Evolutionary conservation across 2,113 vertebrate species (phyloP).

Genomic region (Tachycineta bicolor): DNA sequence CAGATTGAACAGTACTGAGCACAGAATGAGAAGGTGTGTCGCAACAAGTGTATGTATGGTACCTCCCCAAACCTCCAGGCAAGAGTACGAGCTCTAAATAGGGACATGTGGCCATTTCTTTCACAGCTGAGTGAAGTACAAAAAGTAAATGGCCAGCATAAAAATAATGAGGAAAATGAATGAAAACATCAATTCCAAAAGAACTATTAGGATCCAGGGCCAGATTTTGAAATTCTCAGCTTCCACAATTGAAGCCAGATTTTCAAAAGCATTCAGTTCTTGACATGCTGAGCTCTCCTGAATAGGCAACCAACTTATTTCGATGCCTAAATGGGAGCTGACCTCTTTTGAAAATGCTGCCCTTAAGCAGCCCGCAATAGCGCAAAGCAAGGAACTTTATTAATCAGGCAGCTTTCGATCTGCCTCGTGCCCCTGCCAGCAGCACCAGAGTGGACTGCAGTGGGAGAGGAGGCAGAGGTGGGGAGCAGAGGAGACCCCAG

Average conservation of each 20-base stretch:
- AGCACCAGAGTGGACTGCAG: background rate
- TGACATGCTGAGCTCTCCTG: conserved; percentile 58
- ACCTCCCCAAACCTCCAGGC: conserved; percentile 44
- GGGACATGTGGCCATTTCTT: conserved; percentile 62
- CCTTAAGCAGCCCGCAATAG: conserved; percentile 44
- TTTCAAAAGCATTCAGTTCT: conserved; percentile 65
- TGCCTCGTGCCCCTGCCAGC: background rate
- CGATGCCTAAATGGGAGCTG: conserved; percentile 57
- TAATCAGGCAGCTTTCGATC: conserved; percentile 35
- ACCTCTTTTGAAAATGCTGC: conserved; percentile 61
- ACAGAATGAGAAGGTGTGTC: conserved; percentile 24
- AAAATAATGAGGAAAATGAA: conserved; percentile 66
- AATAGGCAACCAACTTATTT: conserved; percentile 65
- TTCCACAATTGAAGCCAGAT: conserved; percentile 63
- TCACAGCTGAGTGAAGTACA: conserved; percentile 58
- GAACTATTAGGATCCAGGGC: conserved; percentile 40
- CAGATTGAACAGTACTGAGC: background rate
- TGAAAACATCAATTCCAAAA: conserved; percentile 59
- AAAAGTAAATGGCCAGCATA: conserved; percentile 56
- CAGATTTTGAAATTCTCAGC: conserved; percentile 67
- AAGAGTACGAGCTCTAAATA: conserved; percentile 2
- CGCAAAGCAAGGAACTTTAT: conserved; percentile 41
- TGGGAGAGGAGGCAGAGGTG: background rate
- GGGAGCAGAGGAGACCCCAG: background rate
- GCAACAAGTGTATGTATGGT: conserved; percentile 37